Conservation (phyloP, 2,888 invertebrate genomes). For the Syritta pipiens region DNA sequence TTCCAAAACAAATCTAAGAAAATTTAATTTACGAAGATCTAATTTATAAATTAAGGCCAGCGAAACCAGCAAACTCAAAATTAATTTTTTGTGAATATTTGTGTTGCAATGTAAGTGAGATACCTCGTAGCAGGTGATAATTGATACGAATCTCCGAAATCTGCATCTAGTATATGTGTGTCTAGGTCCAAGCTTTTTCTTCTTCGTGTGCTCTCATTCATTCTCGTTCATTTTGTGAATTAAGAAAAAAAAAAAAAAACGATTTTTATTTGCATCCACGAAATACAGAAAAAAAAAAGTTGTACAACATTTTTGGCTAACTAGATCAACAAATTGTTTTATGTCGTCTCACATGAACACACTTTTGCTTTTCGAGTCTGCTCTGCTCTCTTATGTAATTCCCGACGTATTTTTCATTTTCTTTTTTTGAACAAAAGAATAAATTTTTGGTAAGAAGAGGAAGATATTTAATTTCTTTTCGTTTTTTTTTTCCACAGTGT, state of each 20-base stretch:
- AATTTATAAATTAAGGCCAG: background rate
- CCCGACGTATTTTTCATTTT: conserved; percentile 27
- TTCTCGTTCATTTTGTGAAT: conserved; percentile 62
- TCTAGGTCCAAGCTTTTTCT: conserved; percentile 36
- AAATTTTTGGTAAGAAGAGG: background rate
- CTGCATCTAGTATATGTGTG: conserved; percentile 44
- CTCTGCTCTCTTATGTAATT: conserved; percentile 60
- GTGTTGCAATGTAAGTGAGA: conserved; percentile 45
- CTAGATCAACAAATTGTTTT: conserved; percentile 69
- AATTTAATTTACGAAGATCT: conserved; percentile 5
- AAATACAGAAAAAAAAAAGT: conserved; percentile 9
- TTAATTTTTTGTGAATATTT: conserved; percentile 19
- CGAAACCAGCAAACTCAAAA: conserved; percentile 42
- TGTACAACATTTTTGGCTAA: conserved; percentile 65
- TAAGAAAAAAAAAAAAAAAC: conserved; percentile 20
- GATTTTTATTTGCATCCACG: conserved; percentile 60
- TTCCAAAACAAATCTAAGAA: conserved; percentile 14
- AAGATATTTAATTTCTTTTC: too few species aligned
- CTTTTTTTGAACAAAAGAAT: conserved; percentile 11
- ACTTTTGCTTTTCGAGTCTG: conserved; percentile 58
- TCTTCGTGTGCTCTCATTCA: conserved; percentile 48
- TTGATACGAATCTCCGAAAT: conserved; percentile 23
- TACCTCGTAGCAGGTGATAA: conserved; percentile 53
- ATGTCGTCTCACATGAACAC: conserved; percentile 58
- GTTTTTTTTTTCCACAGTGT: conserved; percentile 73